phyloP scores from a whole-genome alignment of 2,797 vertebrate species.

The Pangasius krempfi region DNA sequence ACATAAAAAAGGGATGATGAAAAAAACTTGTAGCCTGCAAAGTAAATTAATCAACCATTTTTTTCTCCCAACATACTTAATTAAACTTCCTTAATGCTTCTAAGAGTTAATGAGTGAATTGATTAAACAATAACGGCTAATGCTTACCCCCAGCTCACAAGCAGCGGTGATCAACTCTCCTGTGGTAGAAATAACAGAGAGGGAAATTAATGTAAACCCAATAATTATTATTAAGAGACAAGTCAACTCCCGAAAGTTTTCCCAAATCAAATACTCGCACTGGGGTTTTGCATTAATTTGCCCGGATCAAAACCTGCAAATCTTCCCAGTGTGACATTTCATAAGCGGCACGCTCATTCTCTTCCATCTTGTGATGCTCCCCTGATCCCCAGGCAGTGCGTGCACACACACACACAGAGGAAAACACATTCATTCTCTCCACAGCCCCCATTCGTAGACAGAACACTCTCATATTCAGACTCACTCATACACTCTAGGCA shows the following conservation, averaged over 20 bases:
- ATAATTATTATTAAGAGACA: constrained; percentile 99
- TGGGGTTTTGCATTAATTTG: constrained; percentile 99
- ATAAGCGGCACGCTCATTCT: constrained; percentile 84
- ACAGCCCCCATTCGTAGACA: constrained; percentile 26
- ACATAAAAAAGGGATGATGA: constrained; percentile 71
- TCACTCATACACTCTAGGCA: neutral
- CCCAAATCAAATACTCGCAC: constrained; percentile 99
- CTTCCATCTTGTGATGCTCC: constrained; percentile 76
- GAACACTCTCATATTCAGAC: neutral
- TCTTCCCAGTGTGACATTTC: constrained; percentile 99
- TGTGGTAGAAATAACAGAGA: constrained; percentile 90
- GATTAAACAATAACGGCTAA: constrained; percentile 99
- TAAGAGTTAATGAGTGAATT: constrained; percentile 99
- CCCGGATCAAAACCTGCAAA: constrained; percentile 98
- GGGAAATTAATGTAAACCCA: constrained; percentile 99
- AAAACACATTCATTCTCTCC: constrained; percentile 65
- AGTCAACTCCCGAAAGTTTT: constrained; percentile 98
- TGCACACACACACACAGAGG: constrained; percentile 58
- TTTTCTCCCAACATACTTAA: constrained; percentile 91
- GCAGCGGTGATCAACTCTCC: constrained; percentile 99
- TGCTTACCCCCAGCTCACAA: constrained; percentile 99
- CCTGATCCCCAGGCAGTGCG: constrained; percentile 66
- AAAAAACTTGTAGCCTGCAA: constrained; percentile 89
- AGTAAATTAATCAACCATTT: constrained; percentile 99
- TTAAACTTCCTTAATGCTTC: constrained; percentile 99